Conservation (phyloP, 2,113 vertebrate genomes). For the Lethenteron camtschaticum region DNA sequence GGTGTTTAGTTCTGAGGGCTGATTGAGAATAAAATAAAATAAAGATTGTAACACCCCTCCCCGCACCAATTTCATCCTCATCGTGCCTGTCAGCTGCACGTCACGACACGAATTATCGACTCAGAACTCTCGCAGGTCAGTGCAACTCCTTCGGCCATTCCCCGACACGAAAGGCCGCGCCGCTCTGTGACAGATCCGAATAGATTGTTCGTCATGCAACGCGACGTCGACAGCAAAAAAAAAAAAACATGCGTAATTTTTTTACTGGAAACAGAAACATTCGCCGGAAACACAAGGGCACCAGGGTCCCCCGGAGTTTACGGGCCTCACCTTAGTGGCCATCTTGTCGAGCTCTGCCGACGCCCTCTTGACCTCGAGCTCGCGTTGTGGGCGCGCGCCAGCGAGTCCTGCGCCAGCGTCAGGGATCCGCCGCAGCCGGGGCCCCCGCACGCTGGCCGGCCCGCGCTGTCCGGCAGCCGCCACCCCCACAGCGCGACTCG, state of each 20-base stretch:
- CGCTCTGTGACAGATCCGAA: not conserved
- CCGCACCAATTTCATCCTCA: too few species aligned
- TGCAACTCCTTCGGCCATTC: too few species aligned
- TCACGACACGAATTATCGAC: too few species aligned
- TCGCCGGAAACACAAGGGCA: fast-evolving
- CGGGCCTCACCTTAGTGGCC: constrained; percentile 27
- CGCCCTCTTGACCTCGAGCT: constrained; percentile 19
- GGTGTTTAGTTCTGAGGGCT: too few species aligned
- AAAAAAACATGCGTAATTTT: too few species aligned
- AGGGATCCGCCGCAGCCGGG: constrained; percentile 29
- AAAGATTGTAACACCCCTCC: too few species aligned
- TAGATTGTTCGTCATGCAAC: not conserved
- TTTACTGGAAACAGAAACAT: fast-evolving
- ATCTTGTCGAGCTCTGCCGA: constrained; percentile 23
- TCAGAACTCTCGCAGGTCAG: too few species aligned
- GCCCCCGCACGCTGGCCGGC: constrained; percentile 27
- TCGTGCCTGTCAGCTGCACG: too few species aligned
- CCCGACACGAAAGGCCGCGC: not conserved
- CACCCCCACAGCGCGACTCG: constrained; percentile 31
- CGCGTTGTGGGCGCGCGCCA: constrained; percentile 19
- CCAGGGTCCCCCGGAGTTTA: not conserved
- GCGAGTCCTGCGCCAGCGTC: constrained; percentile 21
- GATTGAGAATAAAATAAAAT: too few species aligned
- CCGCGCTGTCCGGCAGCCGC: constrained; percentile 27
- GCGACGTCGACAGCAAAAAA: not conserved